Conservation (phyloP, 2,797 vertebrate genomes). For the Phyllotis vaccarum region DNA sequence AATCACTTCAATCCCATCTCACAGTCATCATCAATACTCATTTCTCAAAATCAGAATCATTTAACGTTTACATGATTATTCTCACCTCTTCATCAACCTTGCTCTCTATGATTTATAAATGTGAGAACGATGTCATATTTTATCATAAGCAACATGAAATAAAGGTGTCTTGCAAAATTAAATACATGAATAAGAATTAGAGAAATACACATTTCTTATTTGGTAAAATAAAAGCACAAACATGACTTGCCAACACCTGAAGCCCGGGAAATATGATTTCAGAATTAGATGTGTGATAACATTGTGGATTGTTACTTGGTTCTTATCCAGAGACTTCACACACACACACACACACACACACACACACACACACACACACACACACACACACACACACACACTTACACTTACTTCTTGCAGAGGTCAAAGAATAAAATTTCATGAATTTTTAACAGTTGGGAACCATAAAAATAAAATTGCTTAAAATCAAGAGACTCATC, state of each 20-base stretch:
- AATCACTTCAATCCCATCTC: conserved; percentile 59
- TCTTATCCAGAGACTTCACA: not conserved
- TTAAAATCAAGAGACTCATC: not conserved
- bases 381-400: not conserved
- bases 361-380: not conserved
- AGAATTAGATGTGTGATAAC: not conserved
- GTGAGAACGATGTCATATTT: not conserved
- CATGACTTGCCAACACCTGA: not conserved
- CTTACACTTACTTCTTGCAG: not conserved
- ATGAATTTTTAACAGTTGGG: not conserved
- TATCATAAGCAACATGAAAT: conserved; percentile 57
- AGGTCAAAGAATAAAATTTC: conserved; percentile 4
- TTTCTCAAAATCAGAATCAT: conserved; percentile 70
- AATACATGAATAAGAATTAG: conserved; percentile 33
- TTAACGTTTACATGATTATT: conserved; percentile 73
- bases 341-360: not conserved
- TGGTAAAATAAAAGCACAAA: not conserved
- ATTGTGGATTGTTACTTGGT: not conserved
- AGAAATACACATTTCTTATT: not conserved
- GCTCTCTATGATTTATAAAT: conserved; percentile 62
- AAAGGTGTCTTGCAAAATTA: conserved; percentile 43
- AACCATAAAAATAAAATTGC: not conserved
- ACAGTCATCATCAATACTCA: conserved; percentile 52
- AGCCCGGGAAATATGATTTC: not conserved
- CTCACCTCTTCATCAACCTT: not conserved